These are phyloP conservation scores for Xiphias gladius DNA, from an alignment of 2,113 vertebrate species.

Conservation along the genomic window DNA sequence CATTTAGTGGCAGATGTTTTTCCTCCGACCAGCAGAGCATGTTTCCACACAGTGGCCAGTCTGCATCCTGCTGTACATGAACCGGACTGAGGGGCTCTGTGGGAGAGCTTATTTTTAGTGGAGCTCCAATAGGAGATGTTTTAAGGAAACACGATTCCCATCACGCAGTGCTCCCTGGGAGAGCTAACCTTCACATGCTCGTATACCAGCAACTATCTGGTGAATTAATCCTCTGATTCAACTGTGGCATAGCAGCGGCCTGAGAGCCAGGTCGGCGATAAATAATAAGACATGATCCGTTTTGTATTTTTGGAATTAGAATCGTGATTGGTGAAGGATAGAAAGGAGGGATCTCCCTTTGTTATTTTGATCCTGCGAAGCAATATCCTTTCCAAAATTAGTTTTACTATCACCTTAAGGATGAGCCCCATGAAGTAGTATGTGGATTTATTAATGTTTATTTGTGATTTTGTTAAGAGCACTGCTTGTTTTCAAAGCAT, in stretches of 20 bases:
- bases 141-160: constrained; percentile 51
- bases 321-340: constrained; percentile 27
- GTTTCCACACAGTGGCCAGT: not conserved
- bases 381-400: constrained; percentile 37
- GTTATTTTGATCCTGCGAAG: constrained; percentile 18
- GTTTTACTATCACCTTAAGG: constrained; percentile 27
- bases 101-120: constrained; percentile 39
- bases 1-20: not conserved
- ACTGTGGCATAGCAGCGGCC: constrained; percentile 31
- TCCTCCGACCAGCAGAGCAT: not conserved
- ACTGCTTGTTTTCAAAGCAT: constrained; percentile 20
- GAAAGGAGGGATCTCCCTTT: constrained; percentile 10
- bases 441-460: constrained; percentile 55
- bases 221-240: constrained; percentile 12
- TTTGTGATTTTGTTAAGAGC: constrained; percentile 42
- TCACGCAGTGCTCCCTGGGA: constrained; percentile 34
- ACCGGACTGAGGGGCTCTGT: not conserved
- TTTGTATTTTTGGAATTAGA: constrained; percentile 1
- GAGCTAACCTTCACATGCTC: constrained; percentile 25
- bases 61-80: not conserved
- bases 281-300: constrained; percentile 1
- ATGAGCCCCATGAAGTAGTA: not conserved
- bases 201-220: constrained; percentile 2
- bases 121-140: constrained; percentile 31
- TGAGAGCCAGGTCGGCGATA: constrained; percentile 8